Evolutionary conservation across 1,140 invertebrate species (phyloP), one percentile per base, ranked within the genome.

Genomic region (Tetraneura akinire): DNA sequence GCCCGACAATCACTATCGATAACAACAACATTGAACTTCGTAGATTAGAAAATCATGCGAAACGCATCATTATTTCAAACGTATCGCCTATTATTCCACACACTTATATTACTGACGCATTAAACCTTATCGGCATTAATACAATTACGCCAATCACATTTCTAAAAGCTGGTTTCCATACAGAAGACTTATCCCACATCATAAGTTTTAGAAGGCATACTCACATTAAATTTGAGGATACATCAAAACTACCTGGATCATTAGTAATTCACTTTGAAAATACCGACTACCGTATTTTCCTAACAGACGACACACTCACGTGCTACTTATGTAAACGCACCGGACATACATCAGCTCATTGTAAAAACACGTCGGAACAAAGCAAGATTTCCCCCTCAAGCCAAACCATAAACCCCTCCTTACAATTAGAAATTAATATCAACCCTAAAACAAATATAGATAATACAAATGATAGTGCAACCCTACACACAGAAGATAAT

Each of bases 51-150:
- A n/a, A n/a, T n/a, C n/a, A n/a, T n/a, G n/a, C n/a, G n/a, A n/a
- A n/a, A n/a, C n/a, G n/a, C n/a, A n/a, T n/a, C n/a, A n/a, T n/a
- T n/a, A n/a, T n/a, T n/a, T n/a, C n/a, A n/a, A n/a, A n/a, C n/a
- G n/a, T n/a, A n/a, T n/a, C n/a, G n/a, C n/a, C n/a, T n/a, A n/a
- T 29, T 60, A 60, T 60, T 21, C 57, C 57, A 29, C 57, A 60
- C 23, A 14, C 57, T 4, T 60, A 60, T 29, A 60, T 29, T 16
- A 29, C 57, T 4, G 23, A 60, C 5, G 57, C 57, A 60, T 16
- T 60, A 60, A 60, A 60, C 23, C n/a, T 21, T 29, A 60, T 60
- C 8, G 55, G 55, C 18, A 60, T 60, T 3, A 60, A 60, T 32
- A 62, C 26, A 16, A 2, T 32, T 32, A 62, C 57, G 9, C 57